A percentile compares a stretch with the other conserved stretches of the same genome.
These are phyloP conservation scores for Aethes cnicana DNA, from an alignment of 2,888 invertebrate genomes.

Conservation along the genomic window DNA sequence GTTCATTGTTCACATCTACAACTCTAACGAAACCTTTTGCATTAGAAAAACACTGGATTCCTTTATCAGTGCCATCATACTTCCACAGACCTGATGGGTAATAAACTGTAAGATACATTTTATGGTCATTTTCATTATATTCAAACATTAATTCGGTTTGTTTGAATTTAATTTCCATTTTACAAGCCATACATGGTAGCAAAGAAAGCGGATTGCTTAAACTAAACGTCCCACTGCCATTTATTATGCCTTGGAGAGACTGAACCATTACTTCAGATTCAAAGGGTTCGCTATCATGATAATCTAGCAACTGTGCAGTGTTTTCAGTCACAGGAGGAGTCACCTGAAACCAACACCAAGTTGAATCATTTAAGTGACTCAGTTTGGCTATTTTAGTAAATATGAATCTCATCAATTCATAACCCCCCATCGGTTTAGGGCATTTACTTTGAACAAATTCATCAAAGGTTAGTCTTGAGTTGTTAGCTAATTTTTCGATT, in stretches of 20 bases:
- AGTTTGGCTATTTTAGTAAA: constrained; percentile 60
- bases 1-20: constrained; percentile 64
- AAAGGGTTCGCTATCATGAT: not conserved
- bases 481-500: constrained; percentile 51
- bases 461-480: constrained; percentile 48
- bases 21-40: constrained; percentile 76
- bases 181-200: constrained; percentile 69
- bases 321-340: constrained; percentile 12
- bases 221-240: constrained; percentile 54
- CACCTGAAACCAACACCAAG: constrained; percentile 65
- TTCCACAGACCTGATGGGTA: constrained; percentile 80
- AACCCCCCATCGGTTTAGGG: constrained; percentile 54
- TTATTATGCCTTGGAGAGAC: constrained; percentile 51
- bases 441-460: constrained; percentile 53
- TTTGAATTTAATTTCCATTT: constrained; percentile 51
- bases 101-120: constrained; percentile 78
- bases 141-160: constrained; percentile 63
- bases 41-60: constrained; percentile 84
- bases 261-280: constrained; percentile 5
- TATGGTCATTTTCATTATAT: constrained; percentile 51
- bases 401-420: constrained; percentile 53
- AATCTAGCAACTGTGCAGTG: not conserved
- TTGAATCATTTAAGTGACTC: constrained; percentile 43
- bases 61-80: constrained; percentile 64
- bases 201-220: constrained; percentile 43